These are phyloP conservation scores for Thunnus albacares DNA, from an alignment of 2,797 vertebrate species.

Conservation along the genomic window DNA sequence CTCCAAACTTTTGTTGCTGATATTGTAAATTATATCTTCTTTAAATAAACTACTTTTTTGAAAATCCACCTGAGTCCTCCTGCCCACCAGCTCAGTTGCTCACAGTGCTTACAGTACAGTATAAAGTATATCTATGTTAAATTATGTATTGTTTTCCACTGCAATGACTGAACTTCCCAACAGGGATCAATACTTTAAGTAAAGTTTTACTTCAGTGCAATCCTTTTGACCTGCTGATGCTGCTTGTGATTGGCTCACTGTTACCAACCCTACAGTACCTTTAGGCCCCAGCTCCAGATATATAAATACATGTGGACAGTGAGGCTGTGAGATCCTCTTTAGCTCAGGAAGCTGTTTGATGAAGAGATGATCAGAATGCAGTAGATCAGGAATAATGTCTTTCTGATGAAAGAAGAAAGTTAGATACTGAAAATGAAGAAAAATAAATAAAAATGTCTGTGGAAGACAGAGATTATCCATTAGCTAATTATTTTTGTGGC, in stretches of 20 bases:
- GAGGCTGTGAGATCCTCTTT: conserved; percentile 17
- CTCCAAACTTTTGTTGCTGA: too few species aligned
- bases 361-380: conserved; percentile 33
- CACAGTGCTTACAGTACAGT: too few species aligned
- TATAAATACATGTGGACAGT: not conserved
- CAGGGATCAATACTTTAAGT: not conserved
- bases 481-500: conserved; percentile 69
- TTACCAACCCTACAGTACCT: not conserved
- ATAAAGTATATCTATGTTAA: not conserved
- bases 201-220: not conserved
- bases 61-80: too few species aligned
- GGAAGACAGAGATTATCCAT: conserved; percentile 32
- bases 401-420: conserved; percentile 1
- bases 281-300: not conserved
- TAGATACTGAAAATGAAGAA: not conserved
- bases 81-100: too few species aligned
- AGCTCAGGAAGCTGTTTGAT: conserved; percentile 25
- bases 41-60: too few species aligned
- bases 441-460: not conserved
- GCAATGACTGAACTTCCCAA: not conserved
- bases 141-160: not conserved
- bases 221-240: not conserved
- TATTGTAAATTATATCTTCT: too few species aligned
- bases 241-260: not conserved
- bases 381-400: not conserved